Evolutionary conservation across 1,140 invertebrate species (phyloP), one percentile per base, ranked within the genome.

Genomic region (Lasaia peninsularis): DNA sequence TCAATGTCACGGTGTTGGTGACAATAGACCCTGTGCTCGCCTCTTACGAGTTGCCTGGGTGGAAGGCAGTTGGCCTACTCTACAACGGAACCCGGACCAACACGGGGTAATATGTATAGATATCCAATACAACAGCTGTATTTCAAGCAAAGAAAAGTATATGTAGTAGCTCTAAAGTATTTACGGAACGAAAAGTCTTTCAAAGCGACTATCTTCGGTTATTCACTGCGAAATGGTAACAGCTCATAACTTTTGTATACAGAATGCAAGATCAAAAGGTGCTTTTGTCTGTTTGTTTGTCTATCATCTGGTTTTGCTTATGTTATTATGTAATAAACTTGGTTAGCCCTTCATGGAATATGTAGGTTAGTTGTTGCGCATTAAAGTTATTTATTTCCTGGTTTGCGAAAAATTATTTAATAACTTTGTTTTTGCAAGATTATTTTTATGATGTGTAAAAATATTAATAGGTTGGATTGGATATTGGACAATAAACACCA

Each of bases 311-410:
- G 35, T 16, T 5, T 18, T 40, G 35, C 35, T 40, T 40, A 40
- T 40, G 35, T 40, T 40, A 40, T 40, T 40, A 40, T 40, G 35
- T 40, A 40, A 40, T 40, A 40, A 40, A 40, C 14, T 40, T 40
- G 35, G 35, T 14, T 12, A 40, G 35, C 35, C 35, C 35, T 40
- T 40, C 35, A 40, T 1, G 12, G 35, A 40, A 40, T 40, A 40
- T 40, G 35, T 40, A 18, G 35, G 35, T 40, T 40, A 16, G 35
- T 44, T 44, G 14, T 44, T 44, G 4, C 18, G 37, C 16, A 18
- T 9, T 44, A 14, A 44, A 44, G 16, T 14, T 40, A 44, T 18
- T 37, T 18, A 44, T 14, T 44, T 44, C 37, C 37, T 44, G 37
- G 37, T 18, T 44, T 44, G 37, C 37, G 8, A 44, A 44, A 18